Percentiles rank a stretch among this genome's conserved stretches.
These are phyloP conservation scores for Andricus curvator DNA, from an alignment of 2,888 invertebrate species.

Conservation along the genomic window DNA sequence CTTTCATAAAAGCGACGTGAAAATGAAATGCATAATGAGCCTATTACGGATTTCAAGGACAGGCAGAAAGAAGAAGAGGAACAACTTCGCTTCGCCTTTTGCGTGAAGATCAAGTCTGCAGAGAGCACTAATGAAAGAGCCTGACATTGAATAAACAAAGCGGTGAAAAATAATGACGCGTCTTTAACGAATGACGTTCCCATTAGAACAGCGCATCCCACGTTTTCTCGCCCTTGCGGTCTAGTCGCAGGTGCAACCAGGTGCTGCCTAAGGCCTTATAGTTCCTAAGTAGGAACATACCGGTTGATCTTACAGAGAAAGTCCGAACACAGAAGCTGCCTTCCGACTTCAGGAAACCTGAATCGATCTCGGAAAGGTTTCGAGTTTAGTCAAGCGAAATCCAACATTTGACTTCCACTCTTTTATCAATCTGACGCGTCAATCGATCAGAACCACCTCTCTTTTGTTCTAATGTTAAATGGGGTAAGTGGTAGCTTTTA, in stretches of 20 bases:
- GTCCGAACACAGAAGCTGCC: constrained; percentile 8
- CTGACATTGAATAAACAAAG: constrained; percentile 41
- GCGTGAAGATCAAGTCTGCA: not conserved
- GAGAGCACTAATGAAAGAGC: constrained; percentile 33
- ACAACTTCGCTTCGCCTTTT: not conserved
- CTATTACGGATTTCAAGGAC: constrained; percentile 5
- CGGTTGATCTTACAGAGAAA: constrained; percentile 32
- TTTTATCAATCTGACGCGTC: constrained; percentile 1
- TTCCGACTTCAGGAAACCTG: constrained; percentile 17
- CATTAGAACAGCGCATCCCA: constrained; percentile 43
- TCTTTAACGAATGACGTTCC: constrained; percentile 34
- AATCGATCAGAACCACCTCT: not conserved
- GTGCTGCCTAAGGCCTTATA: constrained; percentile 33
- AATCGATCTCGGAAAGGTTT: constrained; percentile 15
- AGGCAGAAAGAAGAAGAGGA: not conserved
- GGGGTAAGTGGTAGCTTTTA: not conserved
- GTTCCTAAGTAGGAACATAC: constrained; percentile 20
- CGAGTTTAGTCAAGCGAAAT: not conserved
- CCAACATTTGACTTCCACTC: not conserved
- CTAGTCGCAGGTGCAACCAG: constrained; percentile 40
- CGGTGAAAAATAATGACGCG: constrained; percentile 41
- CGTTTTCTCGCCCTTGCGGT: constrained; percentile 52
- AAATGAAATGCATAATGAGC: constrained; percentile 18
- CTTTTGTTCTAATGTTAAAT: not conserved
- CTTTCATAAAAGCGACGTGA: not conserved